Conservation (phyloP, 1,140 invertebrate species). For the Bombus impatiens region DNA sequence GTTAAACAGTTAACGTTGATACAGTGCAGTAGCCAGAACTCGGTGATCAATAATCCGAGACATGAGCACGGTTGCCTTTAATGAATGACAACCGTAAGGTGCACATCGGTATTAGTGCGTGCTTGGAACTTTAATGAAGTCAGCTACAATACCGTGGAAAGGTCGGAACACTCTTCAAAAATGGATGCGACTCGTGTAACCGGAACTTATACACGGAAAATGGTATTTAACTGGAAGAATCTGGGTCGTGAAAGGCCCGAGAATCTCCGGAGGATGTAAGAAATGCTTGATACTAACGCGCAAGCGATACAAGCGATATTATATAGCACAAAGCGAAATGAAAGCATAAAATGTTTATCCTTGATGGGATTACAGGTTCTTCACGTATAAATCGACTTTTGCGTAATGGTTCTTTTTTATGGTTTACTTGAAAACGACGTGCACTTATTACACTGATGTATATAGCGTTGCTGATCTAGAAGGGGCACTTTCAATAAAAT, state of each 20-base stretch:
- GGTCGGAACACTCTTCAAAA: neutral
- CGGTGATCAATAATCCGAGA: constrained; percentile 11
- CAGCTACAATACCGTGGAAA: neutral
- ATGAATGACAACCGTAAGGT: constrained; percentile 29
- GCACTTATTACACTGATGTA: neutral
- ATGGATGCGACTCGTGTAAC: neutral
- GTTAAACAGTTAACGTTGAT: neutral
- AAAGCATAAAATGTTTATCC: neutral
- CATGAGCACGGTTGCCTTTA: constrained; percentile 14
- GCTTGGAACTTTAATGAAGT: constrained; percentile 12
- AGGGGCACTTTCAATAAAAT: neutral
- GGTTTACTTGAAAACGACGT: neutral
- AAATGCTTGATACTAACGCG: neutral
- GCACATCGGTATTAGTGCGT: constrained; percentile 8
- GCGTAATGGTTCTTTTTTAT: neutral
- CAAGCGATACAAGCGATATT: neutral
- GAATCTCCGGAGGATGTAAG: neutral
- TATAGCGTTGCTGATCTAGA: no score
- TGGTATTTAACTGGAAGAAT: constrained; percentile 21
- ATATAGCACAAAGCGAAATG: neutral
- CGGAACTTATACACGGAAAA: constrained; percentile 21
- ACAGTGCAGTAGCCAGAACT: neutral
- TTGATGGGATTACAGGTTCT: neutral
- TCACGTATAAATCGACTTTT: neutral
- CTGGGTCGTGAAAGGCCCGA: constrained; percentile 15